Evolutionary conservation across 2,113 vertebrate genomes (phyloP).

Genomic region (Rhinichthys klamathensis): DNA sequence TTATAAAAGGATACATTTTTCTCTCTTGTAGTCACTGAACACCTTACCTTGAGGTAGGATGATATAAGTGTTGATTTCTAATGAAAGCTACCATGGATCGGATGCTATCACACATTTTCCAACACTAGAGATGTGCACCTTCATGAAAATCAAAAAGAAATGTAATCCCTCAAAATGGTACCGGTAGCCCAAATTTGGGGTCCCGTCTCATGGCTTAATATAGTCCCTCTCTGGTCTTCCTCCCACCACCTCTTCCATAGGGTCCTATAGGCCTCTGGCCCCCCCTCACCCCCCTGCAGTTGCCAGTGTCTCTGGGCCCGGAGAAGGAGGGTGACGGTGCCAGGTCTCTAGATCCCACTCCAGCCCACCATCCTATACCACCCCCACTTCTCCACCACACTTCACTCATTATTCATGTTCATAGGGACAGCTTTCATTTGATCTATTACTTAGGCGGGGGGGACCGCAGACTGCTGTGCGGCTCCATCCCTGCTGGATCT

Average conservation of each 20-base stretch:
- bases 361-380: slow-evolving; percentile 61
- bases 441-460: slow-evolving; percentile 77
- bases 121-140: no score
- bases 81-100: no score
- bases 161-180: no score
- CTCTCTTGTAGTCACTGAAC: no score
- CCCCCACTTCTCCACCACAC: slow-evolving; percentile 63
- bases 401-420: slow-evolving; percentile 79
- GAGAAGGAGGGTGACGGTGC: slow-evolving; percentile 25
- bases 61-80: no score
- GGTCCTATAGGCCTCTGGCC: background rate
- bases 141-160: no score
- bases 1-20: no score
- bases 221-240: background rate
- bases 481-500: slow-evolving; percentile 75
- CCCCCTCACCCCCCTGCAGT: background rate
- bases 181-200: no score
- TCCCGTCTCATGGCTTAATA: no score
- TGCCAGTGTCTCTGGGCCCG: slow-evolving; percentile 15
- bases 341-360: slow-evolving; percentile 51
- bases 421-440: slow-evolving; percentile 80
- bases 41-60: no score
- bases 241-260: background rate
- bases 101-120: no score
- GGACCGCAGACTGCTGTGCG: slow-evolving; percentile 66